These are phyloP conservation scores for Gymnosoma rotundatum DNA, from an alignment of 2,888 invertebrate species.

Conservation along the genomic window DNA sequence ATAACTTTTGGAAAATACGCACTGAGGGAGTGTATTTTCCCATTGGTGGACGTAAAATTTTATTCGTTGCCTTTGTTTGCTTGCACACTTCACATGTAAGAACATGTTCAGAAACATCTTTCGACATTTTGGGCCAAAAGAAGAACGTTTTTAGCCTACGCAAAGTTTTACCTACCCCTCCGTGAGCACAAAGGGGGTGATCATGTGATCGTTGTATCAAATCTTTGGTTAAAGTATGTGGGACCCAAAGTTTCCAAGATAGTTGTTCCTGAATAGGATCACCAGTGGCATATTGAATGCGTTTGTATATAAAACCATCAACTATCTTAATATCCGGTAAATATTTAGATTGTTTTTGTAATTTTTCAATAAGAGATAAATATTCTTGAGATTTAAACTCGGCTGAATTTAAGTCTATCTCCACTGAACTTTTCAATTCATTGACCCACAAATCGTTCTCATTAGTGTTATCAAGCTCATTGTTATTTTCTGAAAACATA, in stretches of 20 bases:
- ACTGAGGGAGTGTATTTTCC: constrained; percentile 15
- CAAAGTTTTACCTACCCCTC: constrained; percentile 17
- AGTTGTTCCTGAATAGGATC: not conserved
- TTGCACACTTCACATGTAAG: constrained; percentile 18
- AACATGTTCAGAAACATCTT: constrained; percentile 8
- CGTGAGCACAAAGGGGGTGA: constrained; percentile 25
- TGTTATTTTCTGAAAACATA: not conserved
- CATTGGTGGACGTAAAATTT: constrained; percentile 25
- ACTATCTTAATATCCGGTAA: not conserved
- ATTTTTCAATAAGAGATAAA: not conserved
- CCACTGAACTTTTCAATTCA: constrained; percentile 14
- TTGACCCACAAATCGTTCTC: not conserved
- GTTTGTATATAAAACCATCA: not conserved
- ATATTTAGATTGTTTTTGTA: constrained; percentile 1
- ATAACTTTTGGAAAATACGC: constrained; percentile 22
- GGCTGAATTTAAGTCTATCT: constrained; percentile 11
- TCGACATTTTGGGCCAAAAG: constrained; percentile 44
- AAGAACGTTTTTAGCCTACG: constrained; percentile 4
- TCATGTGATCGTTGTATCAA: constrained; percentile 23
- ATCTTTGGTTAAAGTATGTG: not conserved
- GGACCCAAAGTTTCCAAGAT: constrained; percentile 41
- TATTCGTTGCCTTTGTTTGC: constrained; percentile 19
- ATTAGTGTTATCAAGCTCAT: not conserved
- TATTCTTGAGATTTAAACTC: not conserved
- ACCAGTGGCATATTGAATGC: not conserved